phyloP scores from a whole-genome alignment of 2,113 vertebrate genomes.

The Pan troglodytes region DNA sequence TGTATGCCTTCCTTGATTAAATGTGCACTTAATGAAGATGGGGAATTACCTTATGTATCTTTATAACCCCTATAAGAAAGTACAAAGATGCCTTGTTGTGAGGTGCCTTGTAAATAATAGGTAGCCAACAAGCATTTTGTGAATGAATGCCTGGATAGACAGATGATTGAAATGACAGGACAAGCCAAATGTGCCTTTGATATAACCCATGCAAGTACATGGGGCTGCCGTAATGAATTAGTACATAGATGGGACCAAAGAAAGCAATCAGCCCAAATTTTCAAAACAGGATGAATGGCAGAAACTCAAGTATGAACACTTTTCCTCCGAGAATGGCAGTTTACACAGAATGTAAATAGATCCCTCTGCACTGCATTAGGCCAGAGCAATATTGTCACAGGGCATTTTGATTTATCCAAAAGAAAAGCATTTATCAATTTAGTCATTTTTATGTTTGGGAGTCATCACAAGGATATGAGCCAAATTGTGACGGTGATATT shows the following conservation, averaged over 20 bases:
- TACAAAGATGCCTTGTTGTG: not conserved
- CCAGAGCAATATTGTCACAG: not conserved
- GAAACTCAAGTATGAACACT: not conserved
- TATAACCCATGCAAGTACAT: not conserved
- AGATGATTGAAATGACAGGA: not conserved
- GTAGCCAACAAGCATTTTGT: not conserved
- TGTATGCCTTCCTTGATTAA: not conserved
- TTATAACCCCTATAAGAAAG: not conserved
- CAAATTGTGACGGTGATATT: not conserved
- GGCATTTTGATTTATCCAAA: not conserved
- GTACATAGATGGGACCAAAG: not conserved
- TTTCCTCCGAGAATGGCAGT: not conserved
- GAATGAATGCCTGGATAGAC: not conserved
- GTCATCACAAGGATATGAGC: not conserved
- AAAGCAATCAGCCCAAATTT: not conserved
- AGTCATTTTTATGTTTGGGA: not conserved
- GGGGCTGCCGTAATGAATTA: not conserved
- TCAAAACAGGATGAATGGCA: not conserved
- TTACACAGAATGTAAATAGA: not conserved
- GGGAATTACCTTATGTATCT: not conserved
- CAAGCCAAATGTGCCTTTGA: not conserved
- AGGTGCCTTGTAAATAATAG: not conserved
- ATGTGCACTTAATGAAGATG: conserved; percentile 1
- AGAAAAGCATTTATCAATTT: not conserved
- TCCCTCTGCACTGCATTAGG: not conserved